phyloP scores from a whole-genome alignment of 2,113 vertebrate genomes.

The Rhizomys pruinosus region DNA sequence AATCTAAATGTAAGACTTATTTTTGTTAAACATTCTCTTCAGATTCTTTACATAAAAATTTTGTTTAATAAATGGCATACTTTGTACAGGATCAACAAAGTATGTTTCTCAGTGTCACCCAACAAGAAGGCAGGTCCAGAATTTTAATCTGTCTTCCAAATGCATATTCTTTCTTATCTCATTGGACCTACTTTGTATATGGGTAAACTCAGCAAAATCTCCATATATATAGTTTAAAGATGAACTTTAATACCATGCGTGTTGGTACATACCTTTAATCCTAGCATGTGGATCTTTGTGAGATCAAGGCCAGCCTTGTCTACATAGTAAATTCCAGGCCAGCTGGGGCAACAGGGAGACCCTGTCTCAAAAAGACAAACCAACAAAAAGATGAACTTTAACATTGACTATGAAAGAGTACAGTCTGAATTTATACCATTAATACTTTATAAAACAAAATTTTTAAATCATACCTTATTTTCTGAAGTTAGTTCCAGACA shows the following conservation, averaged over 20 bases:
- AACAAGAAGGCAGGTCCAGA: not conserved
- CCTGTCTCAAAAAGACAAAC: no score
- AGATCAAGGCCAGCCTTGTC: no score
- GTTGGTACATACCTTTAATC: no score
- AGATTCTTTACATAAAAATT: no score
- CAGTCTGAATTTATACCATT: not conserved
- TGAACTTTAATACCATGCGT: not conserved
- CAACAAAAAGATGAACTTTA: slow-evolving; percentile 7
- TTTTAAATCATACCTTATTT: not conserved
- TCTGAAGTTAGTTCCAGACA: slow-evolving; percentile 6
- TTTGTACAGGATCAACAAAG: no score
- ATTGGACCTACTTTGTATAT: not conserved
- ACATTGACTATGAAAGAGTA: not conserved
- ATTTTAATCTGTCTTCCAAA: not conserved
- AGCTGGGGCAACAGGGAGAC: no score
- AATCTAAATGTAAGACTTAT: no score
- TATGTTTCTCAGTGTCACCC: not conserved
- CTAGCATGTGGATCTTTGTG: no score
- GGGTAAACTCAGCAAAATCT: not conserved
- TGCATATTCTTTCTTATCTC: not conserved
- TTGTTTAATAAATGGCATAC: no score
- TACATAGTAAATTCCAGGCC: no score
- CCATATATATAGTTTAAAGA: not conserved
- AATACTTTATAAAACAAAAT: slow-evolving; percentile 34
- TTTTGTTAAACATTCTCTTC: no score